phyloP scores from a whole-genome alignment of 2,113 vertebrate species.

The Mesembrinibis cayennensis region DNA sequence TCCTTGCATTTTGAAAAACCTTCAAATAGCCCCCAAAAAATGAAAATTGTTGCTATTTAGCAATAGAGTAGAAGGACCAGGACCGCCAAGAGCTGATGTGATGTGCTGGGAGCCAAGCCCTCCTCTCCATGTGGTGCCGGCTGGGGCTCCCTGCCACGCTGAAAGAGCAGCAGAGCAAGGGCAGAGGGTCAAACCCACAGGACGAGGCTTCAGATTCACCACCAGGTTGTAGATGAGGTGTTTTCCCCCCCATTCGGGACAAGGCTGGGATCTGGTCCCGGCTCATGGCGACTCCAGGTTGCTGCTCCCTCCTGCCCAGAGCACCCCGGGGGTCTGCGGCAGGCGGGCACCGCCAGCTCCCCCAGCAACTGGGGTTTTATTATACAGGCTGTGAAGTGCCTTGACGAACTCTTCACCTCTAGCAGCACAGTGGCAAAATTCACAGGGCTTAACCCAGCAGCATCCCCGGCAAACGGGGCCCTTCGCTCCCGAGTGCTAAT shows the following conservation, averaged over 20 bases:
- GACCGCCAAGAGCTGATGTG: accelerated
- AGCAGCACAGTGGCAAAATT: background rate
- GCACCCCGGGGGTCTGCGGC: background rate
- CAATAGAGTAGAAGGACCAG: background rate
- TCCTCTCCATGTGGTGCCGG: background rate
- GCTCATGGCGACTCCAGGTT: background rate
- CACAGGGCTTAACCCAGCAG: background rate
- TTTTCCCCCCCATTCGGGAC: accelerated
- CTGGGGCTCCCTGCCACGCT: background rate
- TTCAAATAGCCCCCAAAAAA: background rate
- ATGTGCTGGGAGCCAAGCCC: background rate
- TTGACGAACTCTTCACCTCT: background rate
- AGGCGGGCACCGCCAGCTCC: background rate
- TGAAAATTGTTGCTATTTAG: background rate
- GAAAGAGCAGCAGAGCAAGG: background rate
- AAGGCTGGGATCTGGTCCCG: background rate
- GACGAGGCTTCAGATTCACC: background rate
- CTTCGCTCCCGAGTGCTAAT: background rate
- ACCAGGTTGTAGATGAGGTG: background rate
- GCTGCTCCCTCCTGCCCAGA: background rate
- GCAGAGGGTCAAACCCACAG: background rate
- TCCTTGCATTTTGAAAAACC: background rate
- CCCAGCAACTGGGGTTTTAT: background rate
- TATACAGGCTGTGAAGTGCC: background rate
- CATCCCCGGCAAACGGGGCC: background rate